Conservation (phyloP, 2,113 vertebrate species). For the Carlito syrichta region DNA sequence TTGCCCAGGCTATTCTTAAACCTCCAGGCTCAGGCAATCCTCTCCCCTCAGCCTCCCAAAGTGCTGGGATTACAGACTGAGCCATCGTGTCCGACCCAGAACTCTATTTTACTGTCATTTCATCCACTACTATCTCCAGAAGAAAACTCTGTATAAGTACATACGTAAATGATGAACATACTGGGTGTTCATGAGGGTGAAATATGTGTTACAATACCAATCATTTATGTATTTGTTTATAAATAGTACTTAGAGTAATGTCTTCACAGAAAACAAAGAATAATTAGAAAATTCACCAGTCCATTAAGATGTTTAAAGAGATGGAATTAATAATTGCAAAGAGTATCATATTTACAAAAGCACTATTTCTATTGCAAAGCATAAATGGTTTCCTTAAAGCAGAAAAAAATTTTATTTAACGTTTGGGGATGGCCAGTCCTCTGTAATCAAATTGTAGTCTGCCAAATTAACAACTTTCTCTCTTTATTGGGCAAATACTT, state of each 20-base stretch:
- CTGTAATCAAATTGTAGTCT: not conserved
- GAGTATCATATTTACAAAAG: not conserved
- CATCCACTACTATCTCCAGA: not conserved
- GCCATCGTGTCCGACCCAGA: too few relatives aligned
- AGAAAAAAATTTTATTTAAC: constrained; percentile 2
- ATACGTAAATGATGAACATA: not conserved
- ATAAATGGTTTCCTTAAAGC: not conserved
- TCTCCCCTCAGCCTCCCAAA: not conserved
- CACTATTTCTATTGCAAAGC: not conserved
- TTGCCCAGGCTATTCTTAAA: too few relatives aligned
- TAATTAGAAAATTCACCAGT: not conserved
- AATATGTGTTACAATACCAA: not conserved
- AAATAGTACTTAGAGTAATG: not conserved
- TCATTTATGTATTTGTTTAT: not conserved
- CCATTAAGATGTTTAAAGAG: not conserved
- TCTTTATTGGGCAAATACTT: not conserved
- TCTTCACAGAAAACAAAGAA: constrained; percentile 7
- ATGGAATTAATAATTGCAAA: not conserved
- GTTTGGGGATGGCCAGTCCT: not conserved
- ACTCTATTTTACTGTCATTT: not conserved
- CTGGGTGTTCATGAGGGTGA: not conserved
- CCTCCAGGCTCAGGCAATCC: too few relatives aligned
- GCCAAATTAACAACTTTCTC: not conserved
- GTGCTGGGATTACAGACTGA: too few relatives aligned
- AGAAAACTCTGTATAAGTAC: not conserved